These are phyloP conservation scores for Thereva unica DNA, from an alignment of 2,888 invertebrate genomes.

Conservation along the genomic window DNA sequence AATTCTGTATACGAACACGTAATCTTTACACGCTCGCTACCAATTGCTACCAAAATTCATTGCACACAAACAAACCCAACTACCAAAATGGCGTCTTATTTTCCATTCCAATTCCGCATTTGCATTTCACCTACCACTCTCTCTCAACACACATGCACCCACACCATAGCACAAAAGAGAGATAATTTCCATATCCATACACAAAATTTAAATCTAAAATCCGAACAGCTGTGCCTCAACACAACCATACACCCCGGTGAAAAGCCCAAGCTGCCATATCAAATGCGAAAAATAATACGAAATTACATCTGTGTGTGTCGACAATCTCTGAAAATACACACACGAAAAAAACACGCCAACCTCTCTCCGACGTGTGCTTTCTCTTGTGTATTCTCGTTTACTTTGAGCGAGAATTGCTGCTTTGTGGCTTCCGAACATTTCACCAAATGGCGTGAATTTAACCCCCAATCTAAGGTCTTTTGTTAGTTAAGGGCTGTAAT, in stretches of 20 bases:
- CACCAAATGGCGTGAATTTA: no score
- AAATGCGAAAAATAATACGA: no score
- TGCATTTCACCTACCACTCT: conserved; percentile 16
- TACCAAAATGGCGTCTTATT: conserved; percentile 27
- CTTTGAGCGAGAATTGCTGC: no score
- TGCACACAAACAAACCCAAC: neutral
- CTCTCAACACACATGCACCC: neutral
- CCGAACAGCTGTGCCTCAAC: conserved; percentile 8
- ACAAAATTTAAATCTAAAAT: neutral
- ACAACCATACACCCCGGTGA: neutral
- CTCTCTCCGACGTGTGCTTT: no score
- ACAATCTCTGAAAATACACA: no score
- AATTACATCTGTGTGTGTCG: no score
- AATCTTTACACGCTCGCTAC: conserved; percentile 5
- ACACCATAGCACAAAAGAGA: conserved; percentile 4
- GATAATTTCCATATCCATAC: neutral
- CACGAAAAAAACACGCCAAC: no score
- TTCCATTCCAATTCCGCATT: neutral
- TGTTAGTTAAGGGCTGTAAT: no score
- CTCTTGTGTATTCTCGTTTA: no score
- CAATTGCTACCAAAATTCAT: conserved; percentile 18
- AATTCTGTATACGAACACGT: neutral
- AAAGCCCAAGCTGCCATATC: neutral
- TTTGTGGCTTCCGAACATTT: no score
- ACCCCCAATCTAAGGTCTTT: no score